Base-by-base conservation (phyloP, 2,797 vertebrate species). In the Lerista edwardsae region DNA sequence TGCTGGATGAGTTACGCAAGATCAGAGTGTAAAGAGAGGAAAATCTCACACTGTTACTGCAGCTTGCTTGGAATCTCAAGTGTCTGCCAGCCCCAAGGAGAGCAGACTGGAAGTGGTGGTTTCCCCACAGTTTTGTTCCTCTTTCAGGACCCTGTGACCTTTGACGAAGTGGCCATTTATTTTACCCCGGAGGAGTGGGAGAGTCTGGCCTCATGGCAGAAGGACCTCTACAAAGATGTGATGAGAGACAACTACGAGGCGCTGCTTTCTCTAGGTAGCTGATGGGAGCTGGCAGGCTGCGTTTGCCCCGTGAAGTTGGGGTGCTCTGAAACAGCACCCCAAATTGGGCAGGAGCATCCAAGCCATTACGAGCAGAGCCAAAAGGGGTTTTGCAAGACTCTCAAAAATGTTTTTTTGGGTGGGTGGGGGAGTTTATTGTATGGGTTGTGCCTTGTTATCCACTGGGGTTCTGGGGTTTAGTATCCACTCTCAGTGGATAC, bases 171-270 rank as follows among this genome's bases (percentile, higher is more conserved):
- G 2, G 75, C 41, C 2, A 31, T 87, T 23, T 83, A 82, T 41
- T 91, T 89, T 81, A 88, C 1, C 0, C 87, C 62, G 3, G 84
- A 88, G 6, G 69, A 86, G 81, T 88, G 87, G 88, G 47, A 75
- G 0, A 4, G n/a, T 1, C 44, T 88, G 25, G 75, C 74, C 7
- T 73, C 83, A 0, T 67, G 83, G 64, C 87, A 90, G 85, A 89
- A 89, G 65, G 57, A 59, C 2, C 75, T 91, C 29, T 92, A 91
- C 83, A 85, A 84, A 62, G 86, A 91, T 0, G 86, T 91, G 41
- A 92, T 87, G 41, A 84, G 81, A 34, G 89, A 88, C 47, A 92
- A 89, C 71, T 91, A 87, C 1, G 77, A 92, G 12, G 80, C 69
- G 5, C 80, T 92, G 80, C 6, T 86, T 31, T 86, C 86, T 1